Evolutionary conservation across 2,888 invertebrate species (phyloP), one percentile per base, ranked within the genome.

Genomic region (Disparrhopalites patrizii): DNA sequence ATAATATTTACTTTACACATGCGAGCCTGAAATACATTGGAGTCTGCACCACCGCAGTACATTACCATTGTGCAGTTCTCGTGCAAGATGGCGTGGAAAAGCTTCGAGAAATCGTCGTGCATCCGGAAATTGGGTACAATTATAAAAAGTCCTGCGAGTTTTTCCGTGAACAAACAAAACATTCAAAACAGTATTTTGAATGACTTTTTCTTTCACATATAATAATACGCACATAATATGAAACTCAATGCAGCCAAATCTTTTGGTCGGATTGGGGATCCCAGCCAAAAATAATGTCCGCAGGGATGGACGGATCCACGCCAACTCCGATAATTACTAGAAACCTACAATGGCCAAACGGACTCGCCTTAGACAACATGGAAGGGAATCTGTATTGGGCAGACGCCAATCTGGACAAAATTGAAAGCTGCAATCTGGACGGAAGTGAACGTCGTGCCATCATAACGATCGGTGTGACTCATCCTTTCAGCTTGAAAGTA

Each of bases 241-340:
- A n/a, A n/a, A n/a, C n/a, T n/a, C n/a, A n/a, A n/a, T n/a, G n/a
- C n/a, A 91, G 91, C 1, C 81, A 83, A 75, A 88, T 97, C 86
- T 96, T 87, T 80, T 97, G 95, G 94, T 87, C 91, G 0, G 94
- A 96, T 79, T 93, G 91, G 90, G 90, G 90, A 3, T 76, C 79
- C 0, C 81, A 80, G 10, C 85, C 89, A 0, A 83, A 88, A 76
- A 93, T 97, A 73, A 89, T 88, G 73, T 81, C 83, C 8, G 85
- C 93, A 7, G 84, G 85, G 7, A 93, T 97, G 95, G 92, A 97
- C 79, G 97, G 96, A 2, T 81, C 83, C 1, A 76, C 84, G 0
- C 80, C 85, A 0, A 78, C 78, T 3, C 77, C 83, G 0, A 82
- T 96, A 61, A 84, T 93, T 0, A 81, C 82, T 0, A 79, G 83